Conservation (phyloP, 2,113 vertebrate species). For the Oncorhynchus kisutch region DNA sequence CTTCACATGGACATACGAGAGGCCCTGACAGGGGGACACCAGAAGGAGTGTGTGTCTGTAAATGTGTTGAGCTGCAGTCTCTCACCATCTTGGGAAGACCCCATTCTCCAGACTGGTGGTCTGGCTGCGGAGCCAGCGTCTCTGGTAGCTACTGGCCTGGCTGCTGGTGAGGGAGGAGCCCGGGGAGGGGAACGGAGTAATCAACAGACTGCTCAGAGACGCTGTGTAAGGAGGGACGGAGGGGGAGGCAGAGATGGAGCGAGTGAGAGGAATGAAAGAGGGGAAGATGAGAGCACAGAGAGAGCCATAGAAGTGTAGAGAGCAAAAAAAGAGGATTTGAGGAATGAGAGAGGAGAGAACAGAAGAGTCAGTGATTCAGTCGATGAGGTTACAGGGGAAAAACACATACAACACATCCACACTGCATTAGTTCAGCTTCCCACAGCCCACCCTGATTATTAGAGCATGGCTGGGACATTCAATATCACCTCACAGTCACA, state of each 20-base stretch:
- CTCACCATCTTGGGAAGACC: constrained; percentile 96
- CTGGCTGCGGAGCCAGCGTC: constrained; percentile 96
- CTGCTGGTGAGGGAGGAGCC: constrained; percentile 95
- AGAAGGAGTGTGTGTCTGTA: neutral
- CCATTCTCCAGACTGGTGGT: constrained; percentile 98
- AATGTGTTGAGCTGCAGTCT: neutral
- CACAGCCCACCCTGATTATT: neutral
- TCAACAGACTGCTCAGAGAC: constrained; percentile 94
- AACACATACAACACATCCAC: constrained; percentile 1
- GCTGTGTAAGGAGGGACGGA: constrained; percentile 67
- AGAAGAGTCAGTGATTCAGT: constrained; percentile 37
- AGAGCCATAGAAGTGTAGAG: neutral
- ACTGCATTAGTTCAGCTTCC: neutral
- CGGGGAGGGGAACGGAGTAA: constrained; percentile 94
- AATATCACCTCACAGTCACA: neutral
- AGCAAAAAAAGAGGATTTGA: neutral
- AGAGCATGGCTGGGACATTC: neutral
- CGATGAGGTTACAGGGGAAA: constrained; percentile 13
- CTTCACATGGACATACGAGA: constrained; percentile 16
- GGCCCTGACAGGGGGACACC: constrained; percentile 1
- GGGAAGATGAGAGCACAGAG: constrained; percentile 7
- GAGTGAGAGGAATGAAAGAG: neutral
- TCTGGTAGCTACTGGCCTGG: constrained; percentile 96
- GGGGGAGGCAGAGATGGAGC: neutral
- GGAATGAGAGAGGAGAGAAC: constrained; percentile 19